Base-by-base conservation (phyloP, 2,888 invertebrate genomes). In the Noctuana brunneofusca region DNA sequence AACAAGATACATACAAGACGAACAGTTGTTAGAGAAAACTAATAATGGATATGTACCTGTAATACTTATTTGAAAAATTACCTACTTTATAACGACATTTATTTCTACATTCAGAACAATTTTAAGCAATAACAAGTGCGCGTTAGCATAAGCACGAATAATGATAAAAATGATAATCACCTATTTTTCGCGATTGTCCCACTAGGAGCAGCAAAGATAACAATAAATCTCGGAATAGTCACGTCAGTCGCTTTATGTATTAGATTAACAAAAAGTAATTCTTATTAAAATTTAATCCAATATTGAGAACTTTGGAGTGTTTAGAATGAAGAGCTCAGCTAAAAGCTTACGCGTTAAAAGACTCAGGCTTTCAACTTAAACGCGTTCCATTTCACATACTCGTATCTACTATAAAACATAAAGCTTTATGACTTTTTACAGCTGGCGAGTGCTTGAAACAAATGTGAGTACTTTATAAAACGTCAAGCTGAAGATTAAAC, bases 351-450 rank as follows among this genome's bases (percentile, higher is more conserved):
- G 38, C 53, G 46, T 30, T 58, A 50, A 58, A n/a, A 53, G 32
- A 53, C 16, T 46, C 18, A 49, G 14, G 60, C 60, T 54, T 62
- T 62, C 41, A 62, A 48, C 48, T 49, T 62, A 62, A 58, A 62
- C 38, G 49, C 54, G 54, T 62, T 55, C 60, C 60, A 55, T 55
- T 62, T 38, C 48, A 62, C 60, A 49, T 62, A n/a, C n/a, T n/a
- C n/a, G n/a, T n/a, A 54, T 62, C 54, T 62, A 27, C 22, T 11
- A 54, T 62, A 62, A 55, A 55, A 48, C 48, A 48, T 35, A 46
- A 56, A 20, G 56, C 46, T 46, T 35, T 18, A 14, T 30, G 38
- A 46, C 57, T 57, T 58, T 58, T 53, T 43, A 41, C 14, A 6
- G 18, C 14, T 20, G 30, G 43, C 30, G 20, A 46, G 22, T 18